Base-by-base conservation (phyloP, 1,140 invertebrate species). In the Scaptomyza montana region DNA sequence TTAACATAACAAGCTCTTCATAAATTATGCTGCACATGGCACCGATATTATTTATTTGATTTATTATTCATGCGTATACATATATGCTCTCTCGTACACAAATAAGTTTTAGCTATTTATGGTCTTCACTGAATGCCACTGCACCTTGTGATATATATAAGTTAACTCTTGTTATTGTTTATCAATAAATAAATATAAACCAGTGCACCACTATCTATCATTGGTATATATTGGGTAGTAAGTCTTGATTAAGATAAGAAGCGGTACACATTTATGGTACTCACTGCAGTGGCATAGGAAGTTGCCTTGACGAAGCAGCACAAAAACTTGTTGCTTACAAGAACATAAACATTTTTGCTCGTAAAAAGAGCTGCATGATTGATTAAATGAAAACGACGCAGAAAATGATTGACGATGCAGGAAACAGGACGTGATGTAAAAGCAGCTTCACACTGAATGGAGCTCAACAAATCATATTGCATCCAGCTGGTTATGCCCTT, bases 71-170 rank as follows among this genome's bases (percentile, higher is more conserved):
- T 59, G 56, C 30, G 33, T 25, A 43, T 36, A 25, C 3, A 12
- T 41, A 12, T 21, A 0, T 12, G 13, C 25, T 19, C 25, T 4
- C 41, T 16, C 55, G 2, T 33, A 33, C 55, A 45, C 19, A 59
- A 7, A n/a, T 3, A 30, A 47, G 25, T 33, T 25, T 46, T 33
- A 33, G 43, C 28, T 59, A 47, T 33, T 59, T 59, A 59, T 59
- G 43, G 25, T 33, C 13, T 8, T 19, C 9, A 59, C 53, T 56
- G 25, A 33, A 59, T 46, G n/a, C 46, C 56, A 41, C 56, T 46
- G 45, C 10, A 55, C 33, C 59, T 49, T 69, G 77, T 66, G 54
- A 68, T 77, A 65, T 78, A 46, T 13, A 55, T 59, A 54, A 33
- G 56, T 70, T 30, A 59, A 53, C 5, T 33, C 33, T 51, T 39